phyloP scores from a whole-genome alignment of 2,888 invertebrate species.

The Protophormia terraenovae region DNA sequence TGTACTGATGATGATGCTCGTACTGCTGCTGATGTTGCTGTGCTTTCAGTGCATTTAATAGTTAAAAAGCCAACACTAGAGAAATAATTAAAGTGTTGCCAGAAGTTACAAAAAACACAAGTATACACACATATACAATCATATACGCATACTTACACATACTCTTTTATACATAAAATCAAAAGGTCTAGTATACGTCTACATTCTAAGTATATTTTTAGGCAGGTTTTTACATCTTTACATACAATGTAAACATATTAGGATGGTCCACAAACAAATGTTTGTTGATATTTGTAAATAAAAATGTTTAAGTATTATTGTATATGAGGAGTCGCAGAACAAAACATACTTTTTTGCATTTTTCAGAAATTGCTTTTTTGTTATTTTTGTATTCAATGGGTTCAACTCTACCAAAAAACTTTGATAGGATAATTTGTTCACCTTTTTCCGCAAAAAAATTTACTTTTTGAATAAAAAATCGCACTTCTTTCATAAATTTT shows the following conservation, averaged over 20 bases:
- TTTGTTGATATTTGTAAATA: too few species aligned
- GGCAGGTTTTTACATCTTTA: neutral
- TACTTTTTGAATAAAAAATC: too few species aligned
- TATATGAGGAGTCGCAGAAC: too few species aligned
- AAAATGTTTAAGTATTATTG: too few species aligned
- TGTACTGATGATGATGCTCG: conserved; percentile 14
- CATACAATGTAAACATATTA: neutral
- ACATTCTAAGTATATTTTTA: conserved; percentile 28
- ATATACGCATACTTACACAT: neutral
- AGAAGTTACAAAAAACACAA: conserved; percentile 67
- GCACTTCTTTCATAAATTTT: too few species aligned
- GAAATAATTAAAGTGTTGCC: conserved; percentile 79
- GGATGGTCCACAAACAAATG: too few species aligned
- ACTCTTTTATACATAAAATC: neutral
- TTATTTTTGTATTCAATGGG: too few species aligned
- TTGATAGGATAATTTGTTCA: too few species aligned
- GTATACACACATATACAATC: conserved; percentile 34
- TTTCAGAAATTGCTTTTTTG: too few species aligned
- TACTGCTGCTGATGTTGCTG: neutral
- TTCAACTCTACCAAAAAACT: too few species aligned
- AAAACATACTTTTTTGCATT: too few species aligned
- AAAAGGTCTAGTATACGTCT: conserved; percentile 53
- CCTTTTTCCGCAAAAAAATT: too few species aligned
- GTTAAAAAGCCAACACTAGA: conserved; percentile 78
- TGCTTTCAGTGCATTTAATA: conserved; percentile 74